A percentile compares a stretch with the other conserved stretches of the same genome.
Conservation (phyloP, 2,888 invertebrate genomes). For the Ptilodon capucinus region DNA sequence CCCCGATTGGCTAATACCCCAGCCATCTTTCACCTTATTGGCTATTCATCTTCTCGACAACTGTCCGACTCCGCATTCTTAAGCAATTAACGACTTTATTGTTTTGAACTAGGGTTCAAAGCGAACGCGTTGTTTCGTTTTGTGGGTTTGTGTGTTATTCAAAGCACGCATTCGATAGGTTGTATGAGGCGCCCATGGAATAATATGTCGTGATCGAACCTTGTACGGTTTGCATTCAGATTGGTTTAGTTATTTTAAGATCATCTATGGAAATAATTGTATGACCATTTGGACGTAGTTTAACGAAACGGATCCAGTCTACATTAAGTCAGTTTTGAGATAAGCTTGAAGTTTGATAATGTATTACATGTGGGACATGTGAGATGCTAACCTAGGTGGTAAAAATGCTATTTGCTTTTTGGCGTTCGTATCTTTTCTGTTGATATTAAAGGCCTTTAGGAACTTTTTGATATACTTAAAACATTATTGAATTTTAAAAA, state of each 20-base stretch:
- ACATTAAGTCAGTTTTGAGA: too few relatives aligned
- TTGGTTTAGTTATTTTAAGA: conserved; percentile 64
- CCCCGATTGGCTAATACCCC: conserved; percentile 45
- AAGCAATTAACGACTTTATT: conserved; percentile 32
- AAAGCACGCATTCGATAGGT: conserved; percentile 59
- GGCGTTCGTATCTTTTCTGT: too few relatives aligned
- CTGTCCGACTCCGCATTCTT: conserved; percentile 4
- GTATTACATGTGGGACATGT: too few relatives aligned
- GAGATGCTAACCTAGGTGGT: too few relatives aligned
- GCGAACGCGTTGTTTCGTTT: conserved; percentile 37
- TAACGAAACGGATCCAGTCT: too few relatives aligned
- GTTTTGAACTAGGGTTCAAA: conserved; percentile 34
- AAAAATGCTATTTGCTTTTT: too few relatives aligned
- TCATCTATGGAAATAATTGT: conserved; percentile 36
- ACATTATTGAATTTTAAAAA: too few relatives aligned
- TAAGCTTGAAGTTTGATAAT: too few relatives aligned
- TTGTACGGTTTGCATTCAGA: conserved; percentile 64
- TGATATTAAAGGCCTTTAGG: too few relatives aligned
- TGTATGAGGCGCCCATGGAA: conserved; percentile 60
- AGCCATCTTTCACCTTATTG: conserved; percentile 39
- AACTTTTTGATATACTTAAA: too few relatives aligned
- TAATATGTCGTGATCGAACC: conserved; percentile 60
- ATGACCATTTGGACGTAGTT: conserved; percentile 2
- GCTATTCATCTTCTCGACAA: conserved; percentile 31
- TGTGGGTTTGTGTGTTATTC: conserved; percentile 57